phyloP scores from a whole-genome alignment of 2,113 vertebrate genomes.

The Phaethon lepturus region DNA sequence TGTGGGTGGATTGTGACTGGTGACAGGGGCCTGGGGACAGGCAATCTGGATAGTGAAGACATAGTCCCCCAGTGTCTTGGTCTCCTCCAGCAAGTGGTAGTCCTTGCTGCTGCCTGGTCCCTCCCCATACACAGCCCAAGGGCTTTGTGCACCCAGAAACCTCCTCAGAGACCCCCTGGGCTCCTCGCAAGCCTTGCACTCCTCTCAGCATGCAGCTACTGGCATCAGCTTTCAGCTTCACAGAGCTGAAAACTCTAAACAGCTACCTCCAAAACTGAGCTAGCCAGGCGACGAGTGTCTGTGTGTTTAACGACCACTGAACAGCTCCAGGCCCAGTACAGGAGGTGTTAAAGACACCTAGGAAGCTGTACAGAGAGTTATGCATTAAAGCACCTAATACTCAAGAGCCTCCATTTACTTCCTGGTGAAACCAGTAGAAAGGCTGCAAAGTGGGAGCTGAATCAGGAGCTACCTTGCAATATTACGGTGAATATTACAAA shows the following conservation, averaged over 20 bases:
- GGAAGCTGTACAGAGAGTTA: neutral
- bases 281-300: neutral
- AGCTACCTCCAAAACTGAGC: neutral
- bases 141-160: neutral
- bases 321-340: neutral
- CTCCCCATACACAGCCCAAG: neutral
- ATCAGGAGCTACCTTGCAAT: neutral
- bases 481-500: neutral
- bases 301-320: neutral
- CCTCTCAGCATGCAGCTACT: neutral
- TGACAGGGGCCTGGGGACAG: neutral
- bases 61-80: neutral
- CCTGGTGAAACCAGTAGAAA: neutral
- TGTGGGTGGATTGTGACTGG: neutral
- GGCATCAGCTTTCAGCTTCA: neutral
- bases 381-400: neutral
- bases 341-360: neutral
- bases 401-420: neutral
- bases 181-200: neutral
- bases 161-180: neutral
- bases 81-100: neutral
- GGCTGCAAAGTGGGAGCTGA: neutral
- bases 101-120: neutral
- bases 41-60: neutral
- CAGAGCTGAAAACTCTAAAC: neutral